Conservation (phyloP, 2,113 vertebrate species). For the Plectropomus leopardus region DNA sequence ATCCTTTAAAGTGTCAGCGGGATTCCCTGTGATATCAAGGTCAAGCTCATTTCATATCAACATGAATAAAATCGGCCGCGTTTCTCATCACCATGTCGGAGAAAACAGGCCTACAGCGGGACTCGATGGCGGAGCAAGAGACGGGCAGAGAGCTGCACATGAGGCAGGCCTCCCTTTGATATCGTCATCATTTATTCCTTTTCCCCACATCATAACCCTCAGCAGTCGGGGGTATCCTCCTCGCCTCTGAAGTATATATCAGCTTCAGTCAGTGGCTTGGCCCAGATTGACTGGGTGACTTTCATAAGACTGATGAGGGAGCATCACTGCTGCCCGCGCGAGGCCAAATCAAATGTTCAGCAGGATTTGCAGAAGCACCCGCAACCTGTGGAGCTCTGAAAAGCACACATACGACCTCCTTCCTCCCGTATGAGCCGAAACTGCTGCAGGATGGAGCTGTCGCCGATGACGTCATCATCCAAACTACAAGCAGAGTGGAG, state of each 20-base stretch:
- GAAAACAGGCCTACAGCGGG: constrained; percentile 9
- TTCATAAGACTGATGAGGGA: constrained; percentile 44
- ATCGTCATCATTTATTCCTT: constrained; percentile 65
- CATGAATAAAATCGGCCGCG: neutral
- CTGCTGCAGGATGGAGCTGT: neutral
- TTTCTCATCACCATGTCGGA: neutral
- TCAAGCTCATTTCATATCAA: constrained; percentile 19
- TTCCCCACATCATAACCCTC: constrained; percentile 54
- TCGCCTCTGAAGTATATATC: constrained; percentile 55
- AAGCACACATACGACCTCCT: constrained; percentile 5
- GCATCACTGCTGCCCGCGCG: neutral
- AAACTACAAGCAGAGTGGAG: neutral
- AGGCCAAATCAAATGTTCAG: constrained; percentile 37
- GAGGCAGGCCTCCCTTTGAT: constrained; percentile 61
- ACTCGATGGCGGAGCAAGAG: neutral
- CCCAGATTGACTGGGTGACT: constrained; percentile 46
- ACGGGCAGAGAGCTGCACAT: constrained; percentile 19
- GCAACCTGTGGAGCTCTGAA: neutral
- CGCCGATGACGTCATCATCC: neutral
- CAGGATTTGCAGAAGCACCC: constrained; percentile 36
- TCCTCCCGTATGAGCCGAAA: neutral
- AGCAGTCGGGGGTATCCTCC: constrained; percentile 48
- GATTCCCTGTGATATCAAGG: constrained; percentile 29
- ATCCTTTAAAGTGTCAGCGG: neutral
- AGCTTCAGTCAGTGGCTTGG: constrained; percentile 36